These are phyloP conservation scores for Darevskia nairensis DNA, from an alignment of 2,797 vertebrate species.

Conservation along the genomic window DNA sequence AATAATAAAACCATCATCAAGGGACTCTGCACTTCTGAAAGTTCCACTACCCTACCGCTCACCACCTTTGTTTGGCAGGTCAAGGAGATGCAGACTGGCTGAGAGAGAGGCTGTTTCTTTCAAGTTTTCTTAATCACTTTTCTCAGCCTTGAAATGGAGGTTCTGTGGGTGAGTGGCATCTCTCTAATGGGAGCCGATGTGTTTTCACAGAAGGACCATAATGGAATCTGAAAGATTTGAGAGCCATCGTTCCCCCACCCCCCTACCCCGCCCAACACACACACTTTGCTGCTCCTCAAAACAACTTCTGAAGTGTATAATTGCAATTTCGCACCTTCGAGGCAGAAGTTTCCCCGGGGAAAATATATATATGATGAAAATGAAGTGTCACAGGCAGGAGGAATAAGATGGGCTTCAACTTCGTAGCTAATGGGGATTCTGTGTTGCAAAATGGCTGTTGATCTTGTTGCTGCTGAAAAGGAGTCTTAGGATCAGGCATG, in stretches of 20 bases:
- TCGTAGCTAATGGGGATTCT: not conserved
- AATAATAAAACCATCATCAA: too few species aligned
- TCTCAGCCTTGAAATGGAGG: not conserved
- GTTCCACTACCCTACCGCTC: too few species aligned
- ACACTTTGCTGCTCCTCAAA: not conserved
- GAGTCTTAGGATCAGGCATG: not conserved
- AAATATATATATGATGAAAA: too few species aligned
- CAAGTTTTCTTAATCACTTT: not conserved
- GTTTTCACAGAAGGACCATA: not conserved
- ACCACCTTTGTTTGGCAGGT: not conserved
- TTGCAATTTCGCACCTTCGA: slow-evolving; percentile 27
- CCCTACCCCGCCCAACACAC: too few species aligned
- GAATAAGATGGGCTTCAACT: not conserved
- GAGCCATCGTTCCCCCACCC: not conserved
- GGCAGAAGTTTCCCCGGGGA: not conserved
- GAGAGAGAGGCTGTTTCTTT: not conserved
- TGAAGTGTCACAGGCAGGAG: not conserved
- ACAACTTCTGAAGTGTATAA: slow-evolving; percentile 9
- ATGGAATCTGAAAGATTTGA: slow-evolving; percentile 2
- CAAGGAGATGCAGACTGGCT: not conserved
- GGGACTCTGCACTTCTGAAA: too few species aligned
- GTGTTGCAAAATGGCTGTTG: not conserved
- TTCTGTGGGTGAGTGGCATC: not conserved
- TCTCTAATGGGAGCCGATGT: slow-evolving; percentile 7
- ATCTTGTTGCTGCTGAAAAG: too few species aligned